Evolutionary conservation across 2,888 invertebrate species (phyloP), one percentile per base, ranked within the genome.

Genomic region (Cryptosula pallasiana): DNA sequence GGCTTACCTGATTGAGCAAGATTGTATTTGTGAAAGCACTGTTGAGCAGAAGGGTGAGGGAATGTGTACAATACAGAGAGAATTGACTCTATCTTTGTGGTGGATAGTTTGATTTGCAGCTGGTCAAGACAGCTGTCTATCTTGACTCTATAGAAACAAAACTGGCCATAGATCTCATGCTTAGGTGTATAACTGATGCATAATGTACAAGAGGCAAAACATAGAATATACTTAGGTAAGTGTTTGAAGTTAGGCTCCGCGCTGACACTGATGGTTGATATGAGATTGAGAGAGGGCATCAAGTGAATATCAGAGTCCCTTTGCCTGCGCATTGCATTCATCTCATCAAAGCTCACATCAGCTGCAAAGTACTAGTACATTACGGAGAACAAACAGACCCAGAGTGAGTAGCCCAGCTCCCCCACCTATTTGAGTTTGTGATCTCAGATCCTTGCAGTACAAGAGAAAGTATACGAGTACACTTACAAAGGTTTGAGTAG

Each of bases 241-340:
- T 90, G 86, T 78, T 88, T 89, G 81, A 91, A 91, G 74, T 90
- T 90, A 69, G 90, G 90, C 81, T 89, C 89, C 74, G 91, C 89
- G 79, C 90, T 90, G 79, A 90, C 91, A n/a, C 91, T 90, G 81
- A 91, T 89, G 9, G 90, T 89, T 0, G 90, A 84, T 72, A 88
- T 88, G 69, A 89, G 86, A 77, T 88, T 88, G 69, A 90, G 87
- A 81, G 90, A 90, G 0, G 92, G 90, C 69, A 92, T 80, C 27
- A 93, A 84, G 80, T 93, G 92, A 76, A 89, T 87, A 54, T 91
- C 90, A 0, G 92, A 91, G 80, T 92, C 91, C 32, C 9, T 20
- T 5, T 13, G 63, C 2, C 32, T 20, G 16, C 55, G 16, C 23
- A 23, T 55, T 25, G 16, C 55, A 23, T 5, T 23, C 55, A 20